Percentiles rank a stretch among this genome's conserved stretches.
phyloP scores from a whole-genome alignment of 2,797 vertebrate genomes.

The Darevskia mixta region DNA sequence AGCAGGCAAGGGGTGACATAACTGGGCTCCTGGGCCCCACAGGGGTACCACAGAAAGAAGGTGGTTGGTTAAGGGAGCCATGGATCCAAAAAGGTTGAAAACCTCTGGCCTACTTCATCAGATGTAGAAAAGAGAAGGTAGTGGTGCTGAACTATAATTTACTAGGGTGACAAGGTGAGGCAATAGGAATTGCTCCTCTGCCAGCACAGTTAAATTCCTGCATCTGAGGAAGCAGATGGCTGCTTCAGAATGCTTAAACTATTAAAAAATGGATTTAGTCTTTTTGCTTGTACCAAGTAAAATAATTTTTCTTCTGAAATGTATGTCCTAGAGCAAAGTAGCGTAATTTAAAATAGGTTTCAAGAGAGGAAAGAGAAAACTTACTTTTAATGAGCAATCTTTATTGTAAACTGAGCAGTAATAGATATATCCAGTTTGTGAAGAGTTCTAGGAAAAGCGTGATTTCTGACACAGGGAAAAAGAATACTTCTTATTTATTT shows the following conservation, averaged over 20 bases:
- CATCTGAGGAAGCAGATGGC: background rate
- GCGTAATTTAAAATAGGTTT: constrained; percentile 6
- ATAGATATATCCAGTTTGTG: background rate
- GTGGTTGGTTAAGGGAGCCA: too few species aligned
- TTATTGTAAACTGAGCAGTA: background rate
- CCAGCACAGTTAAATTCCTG: background rate
- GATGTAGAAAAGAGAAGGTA: background rate
- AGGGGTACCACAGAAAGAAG: too few species aligned
- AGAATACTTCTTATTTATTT: constrained; percentile 69
- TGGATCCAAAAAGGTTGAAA: too few species aligned
- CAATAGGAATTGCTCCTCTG: background rate
- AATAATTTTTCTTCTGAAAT: background rate
- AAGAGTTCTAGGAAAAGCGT: constrained; percentile 51
- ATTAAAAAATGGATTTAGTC: background rate
- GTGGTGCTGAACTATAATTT: background rate
- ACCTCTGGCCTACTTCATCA: too few species aligned
- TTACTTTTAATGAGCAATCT: background rate
- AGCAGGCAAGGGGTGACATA: too few species aligned
- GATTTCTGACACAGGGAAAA: constrained; percentile 58
- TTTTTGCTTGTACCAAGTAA: background rate
- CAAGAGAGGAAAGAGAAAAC: constrained; percentile 22
- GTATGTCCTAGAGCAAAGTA: constrained; percentile 2
- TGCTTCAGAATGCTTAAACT: background rate
- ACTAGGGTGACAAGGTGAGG: background rate
- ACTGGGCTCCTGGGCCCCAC: too few species aligned